Evolutionary conservation across 2,797 vertebrate genomes (phyloP).

Genomic region (Protosalanx chinensis): DNA sequence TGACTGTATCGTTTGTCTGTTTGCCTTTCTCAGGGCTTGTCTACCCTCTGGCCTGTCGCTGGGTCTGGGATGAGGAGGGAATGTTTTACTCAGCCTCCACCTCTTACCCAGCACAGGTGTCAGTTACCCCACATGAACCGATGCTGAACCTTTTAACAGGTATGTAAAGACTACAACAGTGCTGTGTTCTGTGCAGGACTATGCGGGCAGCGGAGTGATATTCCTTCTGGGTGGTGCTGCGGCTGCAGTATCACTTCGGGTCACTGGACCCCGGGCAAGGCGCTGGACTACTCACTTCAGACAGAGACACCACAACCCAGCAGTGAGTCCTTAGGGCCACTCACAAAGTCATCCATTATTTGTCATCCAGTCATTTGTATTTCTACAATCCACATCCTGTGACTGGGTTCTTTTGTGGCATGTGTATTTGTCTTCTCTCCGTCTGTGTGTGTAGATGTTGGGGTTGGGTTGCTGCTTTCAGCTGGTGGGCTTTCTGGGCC

Average conservation of each 20-base stretch:
- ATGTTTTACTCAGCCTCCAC: neutral
- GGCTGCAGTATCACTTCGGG: neutral
- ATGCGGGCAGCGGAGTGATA: conserved; percentile 6
- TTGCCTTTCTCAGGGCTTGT: conserved; percentile 2
- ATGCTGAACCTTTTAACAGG: too few relatives aligned
- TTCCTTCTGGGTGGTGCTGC: conserved; percentile 3
- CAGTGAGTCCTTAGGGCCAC: neutral
- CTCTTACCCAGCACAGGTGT: conserved; percentile 8
- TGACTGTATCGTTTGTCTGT: neutral
- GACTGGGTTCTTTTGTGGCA: too few relatives aligned
- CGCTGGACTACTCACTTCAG: neutral
- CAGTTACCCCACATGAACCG: neutral
- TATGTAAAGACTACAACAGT: too few relatives aligned
- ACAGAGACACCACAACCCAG: neutral
- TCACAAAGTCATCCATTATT: neutral
- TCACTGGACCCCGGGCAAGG: neutral
- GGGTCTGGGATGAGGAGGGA: conserved; percentile 12
- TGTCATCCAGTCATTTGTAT: neutral
- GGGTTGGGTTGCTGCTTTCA: neutral
- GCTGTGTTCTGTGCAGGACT: neutral
- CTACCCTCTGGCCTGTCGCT: conserved; percentile 14
- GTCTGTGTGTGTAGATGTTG: neutral
- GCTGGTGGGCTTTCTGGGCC: conserved; percentile 6
- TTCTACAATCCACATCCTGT: too few relatives aligned
- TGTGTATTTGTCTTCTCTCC: neutral